Base-by-base conservation (phyloP, 2,113 vertebrate genomes). In the Phainopepla nitens region DNA sequence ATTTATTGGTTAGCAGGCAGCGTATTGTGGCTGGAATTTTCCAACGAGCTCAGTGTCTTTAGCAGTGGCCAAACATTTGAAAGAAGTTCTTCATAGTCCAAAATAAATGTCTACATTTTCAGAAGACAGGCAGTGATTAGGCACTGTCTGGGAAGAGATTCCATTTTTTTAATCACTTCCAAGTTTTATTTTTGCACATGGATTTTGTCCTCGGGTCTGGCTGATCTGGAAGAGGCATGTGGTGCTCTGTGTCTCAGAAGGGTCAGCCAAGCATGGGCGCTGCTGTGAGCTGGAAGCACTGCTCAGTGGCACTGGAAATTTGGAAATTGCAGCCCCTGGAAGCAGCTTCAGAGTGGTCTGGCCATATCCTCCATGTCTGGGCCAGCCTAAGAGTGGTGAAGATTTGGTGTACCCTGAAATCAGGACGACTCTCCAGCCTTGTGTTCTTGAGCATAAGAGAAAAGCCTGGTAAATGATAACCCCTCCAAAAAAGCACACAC, bases 81-180 rank as follows among this genome's bases (percentile, higher is more conserved):
- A 85, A 91, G 82, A 50, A 85, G 47, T 36, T 70, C 64, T 87
- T 81, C 56, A 49, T 19, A 77, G 24, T 95, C 93, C 93, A 96
- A 93, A 96, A 96, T 83, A 96, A 96, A 97, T 95, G 94, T 90
- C 94, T 95, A 83, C 22, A 4, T 83, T 93, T 89, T 93, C 75
- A 94, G 79, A 95, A 96, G 85, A 90, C 87, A 92, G 62, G 85
- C 85, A 83, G 56, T 86, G 85, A 94, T 93, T 96, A 97, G 95
- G 82, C 87, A 71, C 47, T 80, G 93, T 95, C 93, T 96, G 92
- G 88, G 92, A 93, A 92, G 28, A 90, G 60, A 88, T 75, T 94
- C 65, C 58, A 50, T 25, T 42, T 86, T 77, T 50, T 35, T 5
- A 53, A 77, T 88, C 69, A n/a, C 44, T 93, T 90, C 88, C 82